These are phyloP conservation scores for Cyprinodon variegatus DNA, from an alignment of 2,113 vertebrate species.

Conservation along the genomic window DNA sequence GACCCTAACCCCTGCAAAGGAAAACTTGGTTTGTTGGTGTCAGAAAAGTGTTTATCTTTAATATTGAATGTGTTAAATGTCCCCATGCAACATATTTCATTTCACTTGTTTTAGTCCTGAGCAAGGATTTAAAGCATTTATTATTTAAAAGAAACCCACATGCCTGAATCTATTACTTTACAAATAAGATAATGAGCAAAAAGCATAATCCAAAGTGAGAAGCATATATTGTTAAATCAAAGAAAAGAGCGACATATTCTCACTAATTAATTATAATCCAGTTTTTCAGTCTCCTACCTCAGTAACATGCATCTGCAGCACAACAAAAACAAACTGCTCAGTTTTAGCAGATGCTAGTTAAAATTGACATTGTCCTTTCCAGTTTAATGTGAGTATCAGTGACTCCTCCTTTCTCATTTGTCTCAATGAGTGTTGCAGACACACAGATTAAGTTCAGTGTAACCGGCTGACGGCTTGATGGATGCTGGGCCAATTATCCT, in stretches of 20 bases:
- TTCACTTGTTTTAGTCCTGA: slow-evolving; percentile 10
- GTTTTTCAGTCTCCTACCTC: not conserved
- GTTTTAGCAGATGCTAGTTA: slow-evolving; percentile 11
- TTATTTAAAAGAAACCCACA: slow-evolving; percentile 1
- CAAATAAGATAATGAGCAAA: not conserved
- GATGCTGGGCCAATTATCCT: slow-evolving; percentile 53
- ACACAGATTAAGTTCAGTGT: slow-evolving; percentile 36
- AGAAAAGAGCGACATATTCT: not conserved
- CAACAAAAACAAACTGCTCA: slow-evolving; percentile 3
- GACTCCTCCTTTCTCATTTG: slow-evolving; percentile 49
- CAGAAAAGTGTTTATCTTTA: not conserved
- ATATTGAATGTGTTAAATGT: not conserved
- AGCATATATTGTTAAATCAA: not conserved
- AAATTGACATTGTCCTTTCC: slow-evolving; percentile 13
- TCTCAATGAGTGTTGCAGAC: slow-evolving; percentile 49
- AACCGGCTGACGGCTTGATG: slow-evolving; percentile 51
- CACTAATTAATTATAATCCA: not conserved
- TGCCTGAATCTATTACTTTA: not conserved
- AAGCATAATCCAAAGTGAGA: slow-evolving; percentile 19
- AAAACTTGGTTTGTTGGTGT: slow-evolving; percentile 14
- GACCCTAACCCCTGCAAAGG: no score
- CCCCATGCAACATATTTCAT: not conserved
- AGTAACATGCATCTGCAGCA: slow-evolving; percentile 1
- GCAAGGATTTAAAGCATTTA: slow-evolving; percentile 4
- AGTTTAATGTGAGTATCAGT: slow-evolving; percentile 17